Conservation (phyloP, 2,888 invertebrate species). For the Ptilodon capucinus region DNA sequence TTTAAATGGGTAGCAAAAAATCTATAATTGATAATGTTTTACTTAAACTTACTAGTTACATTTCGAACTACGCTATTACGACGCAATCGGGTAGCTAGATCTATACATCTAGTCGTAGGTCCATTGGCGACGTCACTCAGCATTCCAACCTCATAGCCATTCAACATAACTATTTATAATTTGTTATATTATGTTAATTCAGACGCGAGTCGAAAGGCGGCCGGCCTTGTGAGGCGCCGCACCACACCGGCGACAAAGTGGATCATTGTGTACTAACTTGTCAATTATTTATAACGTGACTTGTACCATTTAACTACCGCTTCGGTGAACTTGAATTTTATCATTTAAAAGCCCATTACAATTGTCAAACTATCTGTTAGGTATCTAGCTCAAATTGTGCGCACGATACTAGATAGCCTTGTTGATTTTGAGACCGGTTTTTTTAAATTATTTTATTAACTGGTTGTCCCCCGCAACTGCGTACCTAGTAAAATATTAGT, state of each 20-base stretch:
- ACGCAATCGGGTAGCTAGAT: neutral
- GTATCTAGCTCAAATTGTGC: neutral
- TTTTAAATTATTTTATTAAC: neutral
- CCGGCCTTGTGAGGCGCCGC: constrained; percentile 67
- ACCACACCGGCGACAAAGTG: constrained; percentile 43
- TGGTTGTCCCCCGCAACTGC: too few relatives aligned
- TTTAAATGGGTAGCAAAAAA: neutral
- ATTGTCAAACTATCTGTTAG: neutral
- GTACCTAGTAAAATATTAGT: too few relatives aligned
- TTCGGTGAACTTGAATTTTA: neutral
- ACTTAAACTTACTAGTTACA: too few relatives aligned
- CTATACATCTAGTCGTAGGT: neutral
- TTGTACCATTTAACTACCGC: constrained; percentile 8
- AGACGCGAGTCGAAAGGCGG: constrained; percentile 66
- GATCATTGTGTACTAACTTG: constrained; percentile 33
- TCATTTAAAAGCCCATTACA: neutral
- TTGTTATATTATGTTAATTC: constrained; percentile 69
- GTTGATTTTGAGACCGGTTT: neutral
- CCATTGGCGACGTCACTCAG: constrained; percentile 19
- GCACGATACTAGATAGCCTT: neutral
- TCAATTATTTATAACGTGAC: constrained; percentile 24
- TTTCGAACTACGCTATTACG: neutral
- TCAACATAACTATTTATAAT: constrained; percentile 46
- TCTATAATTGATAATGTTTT: too few relatives aligned
- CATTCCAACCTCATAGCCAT: constrained; percentile 41